Evolutionary conservation across 2,888 invertebrate genomes (phyloP), one percentile per base, ranked within the genome.

Genomic region (Notodonta ziczac): DNA sequence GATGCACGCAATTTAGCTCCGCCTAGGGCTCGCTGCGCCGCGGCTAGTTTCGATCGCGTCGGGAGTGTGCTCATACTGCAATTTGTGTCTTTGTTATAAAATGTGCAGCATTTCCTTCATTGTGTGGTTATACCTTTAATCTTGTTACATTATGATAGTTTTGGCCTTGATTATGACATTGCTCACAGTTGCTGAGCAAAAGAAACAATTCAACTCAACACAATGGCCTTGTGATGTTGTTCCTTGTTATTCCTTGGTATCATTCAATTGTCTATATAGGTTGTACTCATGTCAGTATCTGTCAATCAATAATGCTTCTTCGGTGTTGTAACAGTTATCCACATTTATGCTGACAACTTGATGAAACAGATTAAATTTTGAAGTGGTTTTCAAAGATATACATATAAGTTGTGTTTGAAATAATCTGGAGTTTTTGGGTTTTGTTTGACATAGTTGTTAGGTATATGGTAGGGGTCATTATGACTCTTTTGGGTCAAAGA

Each of bases 91-190:
- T 63, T 59, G 57, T 61, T 57, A 56, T 10, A 56, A 32, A n/a
- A 58, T 46, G 46, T 46, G 13, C 46, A 46, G 46, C 5, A 10
- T 13, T 46, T 6, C 5, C 13, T 68, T 39, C 57, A 56, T 59
- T 64, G 44, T 61, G 44, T 10, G 46, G 53, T 59, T 44, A 32
- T 50, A 62, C 61, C 55, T 65, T 72, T 69, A 59, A 58, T 73
- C 51, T 67, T 70, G 51, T 16, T 71, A 63, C 62, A 81, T 65
- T 82, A 80, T 84, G 81, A 88, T 85, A 83, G 77, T 74, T 68
- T 70, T 89, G 87, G 88, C 91, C 91, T 91, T 91, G 89, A 83
- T 85, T 87, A 73, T 90, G 89, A 88, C 88, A 88, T 88, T 91
- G 86, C 72, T 62, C 65, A 65, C 51, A 69, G 66, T 68, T 69